These are phyloP conservation scores for Acanthococcus lagerstroemiae DNA, from an alignment of 2,888 invertebrate genomes.

Conservation along the genomic window DNA sequence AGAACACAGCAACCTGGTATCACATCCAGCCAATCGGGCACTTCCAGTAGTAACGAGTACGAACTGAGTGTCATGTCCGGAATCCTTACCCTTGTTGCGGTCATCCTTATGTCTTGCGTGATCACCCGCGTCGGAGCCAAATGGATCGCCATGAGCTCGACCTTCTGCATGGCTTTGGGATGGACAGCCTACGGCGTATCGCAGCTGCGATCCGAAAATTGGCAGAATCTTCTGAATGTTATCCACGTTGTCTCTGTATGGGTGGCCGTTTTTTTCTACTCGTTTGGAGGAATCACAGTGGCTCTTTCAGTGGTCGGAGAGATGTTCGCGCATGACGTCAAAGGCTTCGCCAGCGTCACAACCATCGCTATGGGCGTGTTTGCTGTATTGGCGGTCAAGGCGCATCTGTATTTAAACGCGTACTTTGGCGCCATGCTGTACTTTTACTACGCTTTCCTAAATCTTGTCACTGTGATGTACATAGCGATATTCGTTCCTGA, in stretches of 20 bases:
- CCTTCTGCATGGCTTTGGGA: not conserved
- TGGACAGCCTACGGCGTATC: not conserved
- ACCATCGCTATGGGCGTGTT: slow-evolving; percentile 45
- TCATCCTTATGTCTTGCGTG: not conserved
- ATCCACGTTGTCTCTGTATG: slow-evolving; percentile 42
- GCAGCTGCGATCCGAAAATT: too few relatives aligned
- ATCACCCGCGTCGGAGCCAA: not conserved
- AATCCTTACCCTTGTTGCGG: not conserved
- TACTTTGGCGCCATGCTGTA: slow-evolving; percentile 40
- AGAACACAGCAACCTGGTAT: too few relatives aligned
- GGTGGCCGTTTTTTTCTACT: slow-evolving; percentile 46
- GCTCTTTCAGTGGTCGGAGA: slow-evolving; percentile 51
- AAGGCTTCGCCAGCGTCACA: slow-evolving; percentile 44
- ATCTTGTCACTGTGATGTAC: not conserved
- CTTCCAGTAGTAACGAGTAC: not conserved
- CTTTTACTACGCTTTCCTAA: not conserved
- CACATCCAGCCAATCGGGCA: not conserved
- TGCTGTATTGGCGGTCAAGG: slow-evolving; percentile 47
- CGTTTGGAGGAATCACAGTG: slow-evolving; percentile 47
- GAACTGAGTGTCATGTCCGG: not conserved
- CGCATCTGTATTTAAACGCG: slow-evolving; percentile 44
- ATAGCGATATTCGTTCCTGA: slow-evolving; percentile 13
- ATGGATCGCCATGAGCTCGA: not conserved
- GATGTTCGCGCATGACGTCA: slow-evolving; percentile 47
- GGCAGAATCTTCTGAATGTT: not conserved